Evolutionary conservation across 2,797 vertebrate genomes (phyloP), one percentile per base, ranked within the genome.

Genomic region (Holocentrus rufus): DNA sequence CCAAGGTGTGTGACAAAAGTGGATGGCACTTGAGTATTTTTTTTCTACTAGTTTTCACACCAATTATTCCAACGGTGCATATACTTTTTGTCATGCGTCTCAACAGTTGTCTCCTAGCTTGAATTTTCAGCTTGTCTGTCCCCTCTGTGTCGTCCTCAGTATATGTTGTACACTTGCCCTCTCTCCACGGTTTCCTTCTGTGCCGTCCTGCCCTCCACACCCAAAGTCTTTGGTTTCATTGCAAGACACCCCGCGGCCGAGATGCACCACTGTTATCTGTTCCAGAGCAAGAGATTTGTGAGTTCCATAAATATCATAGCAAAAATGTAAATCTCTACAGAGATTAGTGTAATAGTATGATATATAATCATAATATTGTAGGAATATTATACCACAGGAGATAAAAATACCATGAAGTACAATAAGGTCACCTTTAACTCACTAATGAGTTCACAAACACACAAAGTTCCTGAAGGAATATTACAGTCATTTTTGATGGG

Each of bases 161-260:
- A 92, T 58, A 79, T 94, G 89, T 62, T 94, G 72, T 92, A 94
- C 83, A 68, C 90, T 0, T 94, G 93, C 31, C 68, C 89, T 50
- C 80, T 94, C 23, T 65, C 90, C 72, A 90, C 90, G 0, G 73
- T 94, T 18, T 94, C 93, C 74, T 94, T 91, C 90, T 93, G 92
- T 27, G 93, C 85, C 11, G 76, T 94, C 31, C 80, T 93, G 57
- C 90, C 89, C 0, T 80, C 83, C 53, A 85, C 85, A 17, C 78
- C 89, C 66, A 91, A 90, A 90, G 71, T 92, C n/a, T 93, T 94
- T 13, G 93, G 93, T 42, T 94, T 94, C 30, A 89, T 94, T 56
- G 90, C 90, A 42, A 88, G 79, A 73, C 90, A 94, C 83, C 92
- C 92, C 1, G 92, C 91, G 0, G 71, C 86, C 0, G 88, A 94